Evolutionary conservation across 2,113 vertebrate species (phyloP).

Genomic region (Myanophis thanlyinensis): DNA sequence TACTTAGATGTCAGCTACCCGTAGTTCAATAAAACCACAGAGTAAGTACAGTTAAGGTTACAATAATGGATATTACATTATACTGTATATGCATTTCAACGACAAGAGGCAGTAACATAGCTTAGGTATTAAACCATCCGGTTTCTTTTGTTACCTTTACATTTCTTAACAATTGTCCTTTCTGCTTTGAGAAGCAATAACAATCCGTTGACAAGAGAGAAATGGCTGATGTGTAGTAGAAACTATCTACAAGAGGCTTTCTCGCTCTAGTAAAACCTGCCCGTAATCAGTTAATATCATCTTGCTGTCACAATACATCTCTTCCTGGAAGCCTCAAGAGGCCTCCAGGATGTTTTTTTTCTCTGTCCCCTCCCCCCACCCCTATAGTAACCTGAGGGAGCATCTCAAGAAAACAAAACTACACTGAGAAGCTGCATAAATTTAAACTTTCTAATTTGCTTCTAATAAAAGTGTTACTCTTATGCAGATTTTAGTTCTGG

Average conservation of each 20-base stretch:
- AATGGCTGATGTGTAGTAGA: constrained; percentile 15
- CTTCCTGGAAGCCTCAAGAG: neutral
- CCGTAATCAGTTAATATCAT: constrained; percentile 25
- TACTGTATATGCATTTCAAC: neutral
- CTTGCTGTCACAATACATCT: neutral
- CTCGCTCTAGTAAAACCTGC: constrained; percentile 28
- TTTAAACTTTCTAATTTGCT: no score
- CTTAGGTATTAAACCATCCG: neutral
- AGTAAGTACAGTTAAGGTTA: neutral
- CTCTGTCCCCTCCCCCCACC: no score
- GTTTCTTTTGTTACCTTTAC: neutral
- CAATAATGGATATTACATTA: neutral
- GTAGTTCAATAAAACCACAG: neutral
- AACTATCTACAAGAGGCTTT: constrained; percentile 3
- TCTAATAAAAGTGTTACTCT: neutral
- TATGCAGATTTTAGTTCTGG: neutral
- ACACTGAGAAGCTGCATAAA: neutral
- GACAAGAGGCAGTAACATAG: neutral
- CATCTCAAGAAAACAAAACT: neutral
- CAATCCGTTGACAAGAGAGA: neutral
- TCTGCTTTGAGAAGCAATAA: constrained; percentile 30
- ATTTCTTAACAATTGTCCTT: constrained; percentile 2
- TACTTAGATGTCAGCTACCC: neutral
- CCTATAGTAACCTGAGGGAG: neutral
- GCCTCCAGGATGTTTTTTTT: neutral